These are phyloP conservation scores for Hirundichthys speculiger DNA, from an alignment of 2,113 vertebrate species.

Conservation along the genomic window DNA sequence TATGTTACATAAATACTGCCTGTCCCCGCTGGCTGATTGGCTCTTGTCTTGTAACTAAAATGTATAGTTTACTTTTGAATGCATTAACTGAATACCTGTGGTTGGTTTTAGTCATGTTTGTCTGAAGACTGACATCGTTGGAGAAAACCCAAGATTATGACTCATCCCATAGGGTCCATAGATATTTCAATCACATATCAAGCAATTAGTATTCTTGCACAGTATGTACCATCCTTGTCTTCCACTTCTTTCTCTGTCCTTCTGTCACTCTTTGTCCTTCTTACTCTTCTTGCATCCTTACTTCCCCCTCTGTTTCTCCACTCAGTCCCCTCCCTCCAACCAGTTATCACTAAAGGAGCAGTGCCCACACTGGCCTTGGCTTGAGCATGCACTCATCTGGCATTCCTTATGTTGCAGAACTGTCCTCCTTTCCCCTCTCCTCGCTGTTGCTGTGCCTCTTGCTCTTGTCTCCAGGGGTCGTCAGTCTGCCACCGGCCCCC, in stretches of 20 bases:
- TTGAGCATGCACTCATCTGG: conserved; percentile 50
- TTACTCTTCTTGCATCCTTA: conserved; percentile 1
- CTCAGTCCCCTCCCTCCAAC: conserved; percentile 12
- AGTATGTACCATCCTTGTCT: conserved; percentile 18
- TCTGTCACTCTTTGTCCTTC: neutral
- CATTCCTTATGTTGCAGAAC: conserved; percentile 61
- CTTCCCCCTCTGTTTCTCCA: neutral
- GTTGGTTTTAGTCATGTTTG: no score
- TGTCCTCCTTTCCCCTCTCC: conserved; percentile 61
- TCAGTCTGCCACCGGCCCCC: conserved; percentile 62
- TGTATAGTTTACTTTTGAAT: no score
- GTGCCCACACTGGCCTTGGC: conserved; percentile 44
- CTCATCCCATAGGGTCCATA: no score
- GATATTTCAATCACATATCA: neutral
- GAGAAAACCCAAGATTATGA: no score
- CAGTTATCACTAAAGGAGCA: conserved; percentile 38
- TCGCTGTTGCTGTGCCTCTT: conserved; percentile 52
- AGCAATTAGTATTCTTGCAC: no score
- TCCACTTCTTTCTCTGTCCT: conserved; percentile 25
- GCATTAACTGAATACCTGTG: no score
- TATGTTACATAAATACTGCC: no score
- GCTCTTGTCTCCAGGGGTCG: conserved; percentile 72
- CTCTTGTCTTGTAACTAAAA: no score
- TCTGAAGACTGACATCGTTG: no score
- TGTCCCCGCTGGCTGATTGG: no score